Conservation (phyloP, 1,140 invertebrate genomes). For the Drosophila suzukii region DNA sequence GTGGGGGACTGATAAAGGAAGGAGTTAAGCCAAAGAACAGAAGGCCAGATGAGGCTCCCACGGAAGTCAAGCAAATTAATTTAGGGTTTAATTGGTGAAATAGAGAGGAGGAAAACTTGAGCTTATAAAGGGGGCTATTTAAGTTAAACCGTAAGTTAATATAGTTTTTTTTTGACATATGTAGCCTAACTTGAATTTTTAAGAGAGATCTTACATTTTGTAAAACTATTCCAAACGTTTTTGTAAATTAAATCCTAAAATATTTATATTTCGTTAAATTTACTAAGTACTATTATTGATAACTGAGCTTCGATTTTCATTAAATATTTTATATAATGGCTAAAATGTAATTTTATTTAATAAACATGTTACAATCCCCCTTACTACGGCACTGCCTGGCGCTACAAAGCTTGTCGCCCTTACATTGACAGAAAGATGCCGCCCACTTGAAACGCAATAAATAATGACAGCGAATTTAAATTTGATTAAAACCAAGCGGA, state of each 20-base stretch:
- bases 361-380: background rate
- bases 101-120: constrained; percentile 4
- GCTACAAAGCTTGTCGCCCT: constrained; percentile 23
- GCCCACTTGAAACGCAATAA: constrained; percentile 51
- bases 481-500: constrained; percentile 68
- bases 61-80: constrained; percentile 82
- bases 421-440: constrained; percentile 30
- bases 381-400: constrained; percentile 24
- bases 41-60: constrained; percentile 66
- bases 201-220: no score
- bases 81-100: constrained; percentile 72
- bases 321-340: no score
- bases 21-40: constrained; percentile 27
- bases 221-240: no score
- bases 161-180: no score
- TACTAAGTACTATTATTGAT: no score
- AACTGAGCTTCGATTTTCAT: no score
- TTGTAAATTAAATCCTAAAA: background rate
- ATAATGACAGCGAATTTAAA: constrained; percentile 64
- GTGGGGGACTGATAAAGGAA: constrained; percentile 2
- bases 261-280: no score
- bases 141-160: background rate
- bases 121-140: background rate
- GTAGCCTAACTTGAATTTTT: no score
- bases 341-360: no score